Evolutionary conservation across 1,140 invertebrate species (phyloP), one percentile per base, ranked within the genome.

Genomic region (Danaus melanippus): DNA sequence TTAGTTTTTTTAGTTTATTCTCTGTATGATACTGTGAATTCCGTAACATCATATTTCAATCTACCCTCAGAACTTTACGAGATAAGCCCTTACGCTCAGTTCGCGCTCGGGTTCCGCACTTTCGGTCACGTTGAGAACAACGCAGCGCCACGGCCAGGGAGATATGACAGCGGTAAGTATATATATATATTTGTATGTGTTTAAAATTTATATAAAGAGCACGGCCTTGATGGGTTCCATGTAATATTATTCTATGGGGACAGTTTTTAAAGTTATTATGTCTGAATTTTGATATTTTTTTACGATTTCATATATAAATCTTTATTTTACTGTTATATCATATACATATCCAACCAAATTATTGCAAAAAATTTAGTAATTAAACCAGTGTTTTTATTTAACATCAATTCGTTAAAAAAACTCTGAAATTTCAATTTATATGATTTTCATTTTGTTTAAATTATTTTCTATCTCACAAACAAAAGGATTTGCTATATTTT

Each of bases 71-170:
- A 94, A 89, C 89, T 93, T 86, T 95, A 94, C 73, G 93, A 95
- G 77, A 94, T 95, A 66, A 94, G 92, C 74, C 93, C 94, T 0
- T 95, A 95, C 79, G 94, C 93, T 9, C 94, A 94, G 52, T 95
- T 95, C 74, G 93, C 92, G 0, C 91, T 95, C 87, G 93, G 94
- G 48, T 94, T 94, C 69, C 92, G 94, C 62, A 94, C 93, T 1
- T 94, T 94, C 60, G 92, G 93, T 0, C 93, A 94, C 67, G 89
- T 93, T 8, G 93, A 94, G 62, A 88, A 88, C 50, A 84, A 88
- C 58, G 86, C 85, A 51, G 76, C 74, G 2, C 86, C 86, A 74
- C 50, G 84, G 76, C 53, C 82, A 79, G 53, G 62, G 74, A 69
- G 82, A 71, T 86, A 84, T 57, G 83, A 86, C 15, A 79, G 76